Conservation (phyloP, 1,140 invertebrate species). For the Meloidogyne hapla region DNA sequence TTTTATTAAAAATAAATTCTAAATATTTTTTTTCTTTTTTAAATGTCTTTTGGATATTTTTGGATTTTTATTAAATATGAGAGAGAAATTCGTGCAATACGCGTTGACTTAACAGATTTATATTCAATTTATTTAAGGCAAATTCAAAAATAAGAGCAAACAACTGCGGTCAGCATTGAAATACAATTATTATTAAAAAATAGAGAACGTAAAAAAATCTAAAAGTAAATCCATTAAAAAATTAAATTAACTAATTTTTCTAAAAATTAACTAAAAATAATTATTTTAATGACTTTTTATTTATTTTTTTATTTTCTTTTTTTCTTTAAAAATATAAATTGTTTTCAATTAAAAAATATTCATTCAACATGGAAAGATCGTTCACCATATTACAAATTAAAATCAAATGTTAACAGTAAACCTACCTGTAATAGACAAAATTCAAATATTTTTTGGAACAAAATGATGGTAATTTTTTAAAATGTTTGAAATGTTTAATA, state of each 20-base stretch:
- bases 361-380: neutral
- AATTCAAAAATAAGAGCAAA: too few species aligned
- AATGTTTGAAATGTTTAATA: too few species aligned
- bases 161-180: too few species aligned
- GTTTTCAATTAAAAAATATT: neutral
- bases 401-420: too few species aligned
- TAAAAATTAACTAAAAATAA: neutral
- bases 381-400: neutral
- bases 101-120: too few species aligned
- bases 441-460: neutral
- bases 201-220: neutral
- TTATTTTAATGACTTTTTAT: neutral
- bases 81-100: too few species aligned
- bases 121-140: too few species aligned
- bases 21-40: neutral
- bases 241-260: neutral
- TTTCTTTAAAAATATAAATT: neutral
- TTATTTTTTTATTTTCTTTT: conserved; percentile 1
- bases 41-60: too few species aligned
- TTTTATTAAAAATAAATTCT: conserved; percentile 17
- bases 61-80: too few species aligned
- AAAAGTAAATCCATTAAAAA: neutral
- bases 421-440: neutral
- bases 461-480: neutral
- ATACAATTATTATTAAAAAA: too few species aligned